Evolutionary conservation across 2,888 invertebrate genomes (phyloP), one percentile per base, ranked within the genome.

Genomic region (Malachius bipustulatus): DNA sequence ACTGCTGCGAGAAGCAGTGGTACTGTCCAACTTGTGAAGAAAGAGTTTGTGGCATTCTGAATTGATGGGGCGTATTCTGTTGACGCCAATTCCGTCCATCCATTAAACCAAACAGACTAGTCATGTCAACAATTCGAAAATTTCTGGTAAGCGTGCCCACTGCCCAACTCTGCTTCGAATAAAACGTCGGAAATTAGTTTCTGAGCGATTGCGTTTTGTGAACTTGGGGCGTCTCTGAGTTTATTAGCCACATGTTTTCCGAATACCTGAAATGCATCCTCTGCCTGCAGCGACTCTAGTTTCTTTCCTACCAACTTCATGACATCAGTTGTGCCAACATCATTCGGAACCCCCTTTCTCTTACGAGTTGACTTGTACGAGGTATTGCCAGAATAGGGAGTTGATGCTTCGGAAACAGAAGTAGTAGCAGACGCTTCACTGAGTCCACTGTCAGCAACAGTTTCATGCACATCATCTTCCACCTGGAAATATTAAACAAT

Each of bases 211-310:
- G 16, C 14, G 36, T 40, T 41, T 41, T 41, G 41, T 37, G 29
- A 30, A 34, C 30, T 40, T 14, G 32, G 26, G 34, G 36, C 36
- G 32, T 37, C 30, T 32, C 39, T 36, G 36, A 41, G 36, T 41
- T 41, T 42, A 39, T 42, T 41, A 39, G 38, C 42, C 35, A n/a
- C n/a, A 32, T 42, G 37, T 44, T 43, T 44, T 40, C 42, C 42
- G 27, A 42, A 42, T 40, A 42, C 40, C 32, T 42, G 38, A 34
- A 34, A 34, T 29, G 34, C 28, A 37, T 42, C 40, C 16, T 42
- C 37, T 41, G 40, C 39, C 37, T 38, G 37, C 38, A 41, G 32
- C 40, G 30, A 39, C 36, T 34, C 34, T 28, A 34, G 28, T 34
- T 34, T 34, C 34, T 34, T 34, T 34, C n/a, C 34, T 38, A 38